Evolutionary conservation across 2,113 vertebrate species (phyloP).

Genomic region (Vulpes lagopus): DNA sequence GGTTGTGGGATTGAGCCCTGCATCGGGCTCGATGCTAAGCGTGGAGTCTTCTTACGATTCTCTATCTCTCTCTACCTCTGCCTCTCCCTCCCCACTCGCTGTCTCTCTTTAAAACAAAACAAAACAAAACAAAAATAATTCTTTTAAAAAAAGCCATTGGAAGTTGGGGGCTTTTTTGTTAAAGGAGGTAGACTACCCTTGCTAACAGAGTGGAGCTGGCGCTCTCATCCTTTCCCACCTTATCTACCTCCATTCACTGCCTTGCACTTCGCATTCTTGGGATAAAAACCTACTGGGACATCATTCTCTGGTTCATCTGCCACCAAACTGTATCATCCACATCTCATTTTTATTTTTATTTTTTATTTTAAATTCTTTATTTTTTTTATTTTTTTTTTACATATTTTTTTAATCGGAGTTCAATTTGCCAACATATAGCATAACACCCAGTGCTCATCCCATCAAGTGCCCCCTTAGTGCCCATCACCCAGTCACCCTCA

Average conservation of each 20-base stretch:
- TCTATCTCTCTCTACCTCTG: not conserved
- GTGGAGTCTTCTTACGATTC: not conserved
- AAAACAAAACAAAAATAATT: not conserved
- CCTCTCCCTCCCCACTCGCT: not conserved
- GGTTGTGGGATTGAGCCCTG: not conserved
- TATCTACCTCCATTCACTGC: not conserved
- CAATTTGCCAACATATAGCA: too few relatives aligned
- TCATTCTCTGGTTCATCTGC: not conserved
- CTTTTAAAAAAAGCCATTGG: not conserved
- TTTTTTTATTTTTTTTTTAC: too few relatives aligned
- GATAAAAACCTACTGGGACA: not conserved
- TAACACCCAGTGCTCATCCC: too few relatives aligned
- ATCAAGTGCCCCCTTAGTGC: too few relatives aligned
- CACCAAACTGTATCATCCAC: not conserved
- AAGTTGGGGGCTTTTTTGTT: not conserved
- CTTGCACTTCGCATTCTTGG: not conserved
- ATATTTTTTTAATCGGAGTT: too few relatives aligned
- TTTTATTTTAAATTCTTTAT: too few relatives aligned
- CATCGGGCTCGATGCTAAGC: not conserved
- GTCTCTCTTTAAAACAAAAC: not conserved
- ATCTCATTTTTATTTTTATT: not conserved
- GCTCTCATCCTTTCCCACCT: not conserved
- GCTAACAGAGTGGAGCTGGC: not conserved
- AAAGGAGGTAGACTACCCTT: not conserved
- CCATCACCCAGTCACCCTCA: too few relatives aligned